Conservation (phyloP, 2,888 invertebrate genomes). For the Cephus runcator region DNA sequence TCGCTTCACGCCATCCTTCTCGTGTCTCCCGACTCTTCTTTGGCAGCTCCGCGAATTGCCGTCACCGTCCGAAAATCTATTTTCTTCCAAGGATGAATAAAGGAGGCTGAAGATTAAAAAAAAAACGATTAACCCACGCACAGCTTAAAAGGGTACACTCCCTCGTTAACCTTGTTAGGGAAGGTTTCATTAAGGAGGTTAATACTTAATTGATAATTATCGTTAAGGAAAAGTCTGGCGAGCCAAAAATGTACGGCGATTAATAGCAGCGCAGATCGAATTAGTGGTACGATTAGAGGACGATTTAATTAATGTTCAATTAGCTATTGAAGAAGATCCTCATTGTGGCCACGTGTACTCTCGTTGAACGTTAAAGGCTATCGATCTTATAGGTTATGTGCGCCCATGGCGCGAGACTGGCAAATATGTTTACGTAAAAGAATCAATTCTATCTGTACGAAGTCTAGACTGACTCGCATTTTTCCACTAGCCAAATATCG, state of each 20-base stretch:
- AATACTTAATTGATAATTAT: slow-evolving; percentile 17
- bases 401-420: not conserved
- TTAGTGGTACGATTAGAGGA: not conserved
- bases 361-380: not conserved
- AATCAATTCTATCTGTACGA: not conserved
- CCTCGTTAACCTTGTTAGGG: slow-evolving; percentile 27
- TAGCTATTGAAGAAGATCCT: slow-evolving; percentile 8
- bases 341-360: not conserved
- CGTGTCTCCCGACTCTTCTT: slow-evolving; percentile 1
- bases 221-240: not conserved
- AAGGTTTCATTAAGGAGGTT: slow-evolving; percentile 24
- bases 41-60: slow-evolving; percentile 9
- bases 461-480: slow-evolving; percentile 29
- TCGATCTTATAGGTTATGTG: not conserved
- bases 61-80: slow-evolving; percentile 4
- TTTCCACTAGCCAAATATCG: slow-evolving; percentile 29
- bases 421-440: not conserved
- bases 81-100: not conserved
- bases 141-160: slow-evolving; percentile 11
- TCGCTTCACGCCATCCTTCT: slow-evolving; percentile 8
- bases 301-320: slow-evolving; percentile 11
- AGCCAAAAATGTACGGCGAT: not conserved
- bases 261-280: not conserved
- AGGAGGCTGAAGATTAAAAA: not conserved
- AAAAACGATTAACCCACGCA: slow-evolving; percentile 15